Percentiles rank a stretch among this genome's conserved stretches.
phyloP scores from a whole-genome alignment of 2,888 invertebrate genomes.

The Osedax frankpressi region DNA sequence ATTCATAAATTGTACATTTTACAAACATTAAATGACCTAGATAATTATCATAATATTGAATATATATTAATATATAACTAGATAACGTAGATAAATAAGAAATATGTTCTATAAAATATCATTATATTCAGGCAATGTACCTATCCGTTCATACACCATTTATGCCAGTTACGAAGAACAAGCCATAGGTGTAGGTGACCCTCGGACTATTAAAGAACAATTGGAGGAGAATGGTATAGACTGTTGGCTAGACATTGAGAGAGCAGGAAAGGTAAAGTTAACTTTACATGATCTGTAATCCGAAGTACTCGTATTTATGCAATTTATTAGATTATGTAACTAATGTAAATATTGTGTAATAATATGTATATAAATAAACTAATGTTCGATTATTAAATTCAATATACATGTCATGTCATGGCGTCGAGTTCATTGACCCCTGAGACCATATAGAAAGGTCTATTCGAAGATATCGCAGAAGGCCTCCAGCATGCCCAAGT shows the following conservation, averaged over 20 bases:
- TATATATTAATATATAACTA: not conserved
- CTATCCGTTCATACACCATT: no score
- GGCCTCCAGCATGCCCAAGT: constrained; percentile 38
- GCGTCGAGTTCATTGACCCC: no score
- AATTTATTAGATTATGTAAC: no score
- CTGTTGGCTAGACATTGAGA: constrained; percentile 41
- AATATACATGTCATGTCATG: no score
- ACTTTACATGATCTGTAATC: no score
- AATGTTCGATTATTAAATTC: no score
- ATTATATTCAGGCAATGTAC: not conserved
- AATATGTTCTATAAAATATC: not conserved
- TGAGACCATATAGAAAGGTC: constrained; percentile 36
- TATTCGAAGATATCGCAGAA: constrained; percentile 41
- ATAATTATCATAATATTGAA: no score
- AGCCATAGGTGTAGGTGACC: constrained; percentile 38
- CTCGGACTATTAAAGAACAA: constrained; percentile 34
- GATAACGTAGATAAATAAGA: not conserved
- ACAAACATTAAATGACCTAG: no score
- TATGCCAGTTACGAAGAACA: constrained; percentile 24
- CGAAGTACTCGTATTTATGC: not conserved
- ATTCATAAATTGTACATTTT: no score
- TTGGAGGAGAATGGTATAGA: constrained; percentile 32
- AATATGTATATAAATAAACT: no score
- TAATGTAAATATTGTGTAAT: no score
- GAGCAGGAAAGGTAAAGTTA: constrained; percentile 34